Evolutionary conservation across 1,140 invertebrate species (phyloP).

Genomic region (Drosophila pruinosa): DNA sequence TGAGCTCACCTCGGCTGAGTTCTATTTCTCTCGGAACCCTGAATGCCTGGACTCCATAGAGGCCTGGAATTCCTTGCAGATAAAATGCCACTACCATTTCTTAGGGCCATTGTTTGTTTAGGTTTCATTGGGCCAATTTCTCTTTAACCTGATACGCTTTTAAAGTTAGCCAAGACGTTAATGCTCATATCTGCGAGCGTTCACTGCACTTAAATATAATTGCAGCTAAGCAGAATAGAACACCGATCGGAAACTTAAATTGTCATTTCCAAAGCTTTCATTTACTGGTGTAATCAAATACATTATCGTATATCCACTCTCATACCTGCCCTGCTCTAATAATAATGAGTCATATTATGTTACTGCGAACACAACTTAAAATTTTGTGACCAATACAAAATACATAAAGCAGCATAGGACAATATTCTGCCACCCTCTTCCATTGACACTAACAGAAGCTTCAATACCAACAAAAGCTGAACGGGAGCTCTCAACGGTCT

Average conservation of each 20-base stretch:
- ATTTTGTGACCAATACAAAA: too few relatives aligned
- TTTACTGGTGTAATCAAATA: slow-evolving; percentile 58
- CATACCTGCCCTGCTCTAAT: not conserved
- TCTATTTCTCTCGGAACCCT: too few relatives aligned
- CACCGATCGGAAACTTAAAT: slow-evolving; percentile 65
- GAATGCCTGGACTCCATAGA: too few relatives aligned
- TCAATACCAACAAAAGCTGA: slow-evolving; percentile 12
- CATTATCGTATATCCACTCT: slow-evolving; percentile 3
- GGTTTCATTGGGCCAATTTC: slow-evolving; percentile 21
- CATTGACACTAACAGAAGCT: slow-evolving; percentile 23
- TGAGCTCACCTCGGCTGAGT: too few relatives aligned
- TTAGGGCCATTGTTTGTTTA: slow-evolving; percentile 75
- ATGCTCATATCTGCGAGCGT: slow-evolving; percentile 73
- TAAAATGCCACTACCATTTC: slow-evolving; percentile 78
- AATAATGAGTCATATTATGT: slow-evolving; percentile 73
- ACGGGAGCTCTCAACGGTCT: not conserved
- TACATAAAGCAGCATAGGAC: not conserved
- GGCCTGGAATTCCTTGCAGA: not conserved
- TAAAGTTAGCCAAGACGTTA: slow-evolving; percentile 74
- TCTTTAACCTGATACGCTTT: slow-evolving; percentile 50
- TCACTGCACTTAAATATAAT: slow-evolving; percentile 73
- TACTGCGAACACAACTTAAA: slow-evolving; percentile 42
- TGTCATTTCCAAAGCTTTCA: slow-evolving; percentile 8
- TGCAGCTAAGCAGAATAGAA: slow-evolving; percentile 39
- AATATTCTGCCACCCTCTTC: not conserved